Conservation (phyloP, 2,113 vertebrate species). For the Corydoras maculifer region DNA sequence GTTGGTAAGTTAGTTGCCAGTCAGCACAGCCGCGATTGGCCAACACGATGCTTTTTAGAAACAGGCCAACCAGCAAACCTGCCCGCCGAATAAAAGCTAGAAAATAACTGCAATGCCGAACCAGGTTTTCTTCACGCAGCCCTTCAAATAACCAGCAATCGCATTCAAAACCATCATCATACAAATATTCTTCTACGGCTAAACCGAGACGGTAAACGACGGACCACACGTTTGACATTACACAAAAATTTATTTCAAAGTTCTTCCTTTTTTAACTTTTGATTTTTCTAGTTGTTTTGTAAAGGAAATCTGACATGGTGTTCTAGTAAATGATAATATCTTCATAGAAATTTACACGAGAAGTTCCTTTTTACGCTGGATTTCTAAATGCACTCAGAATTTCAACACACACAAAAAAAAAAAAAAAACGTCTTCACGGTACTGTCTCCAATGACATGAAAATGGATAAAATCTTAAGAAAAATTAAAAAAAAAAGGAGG, state of each 20-base stretch:
- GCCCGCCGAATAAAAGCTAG: no score
- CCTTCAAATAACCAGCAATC: no score
- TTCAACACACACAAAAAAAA: slow-evolving; percentile 51
- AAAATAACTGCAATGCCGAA: no score
- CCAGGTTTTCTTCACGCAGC: no score
- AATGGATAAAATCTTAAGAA: slow-evolving; percentile 61
- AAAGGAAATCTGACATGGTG: slow-evolving; percentile 67
- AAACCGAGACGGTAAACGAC: slow-evolving; percentile 15
- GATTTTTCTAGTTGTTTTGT: slow-evolving; percentile 64
- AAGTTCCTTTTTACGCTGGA: slow-evolving; percentile 54
- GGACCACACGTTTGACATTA: slow-evolving; percentile 39
- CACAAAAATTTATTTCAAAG: slow-evolving; percentile 47
- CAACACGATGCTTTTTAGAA: no score
- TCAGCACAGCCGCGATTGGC: no score
- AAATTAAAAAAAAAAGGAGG: slow-evolving; percentile 53
- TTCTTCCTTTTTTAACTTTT: slow-evolving; percentile 30
- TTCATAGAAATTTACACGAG: slow-evolving; percentile 68
- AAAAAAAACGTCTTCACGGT: slow-evolving; percentile 55
- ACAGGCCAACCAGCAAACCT: no score
- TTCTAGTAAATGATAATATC: slow-evolving; percentile 69
- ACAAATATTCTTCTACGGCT: no score
- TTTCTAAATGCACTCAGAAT: slow-evolving; percentile 54
- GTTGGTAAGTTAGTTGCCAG: no score
- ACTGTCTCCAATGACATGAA: slow-evolving; percentile 55
- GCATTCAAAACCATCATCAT: no score